A percentile compares a stretch with the other conserved stretches of the same genome.
These are phyloP conservation scores for Tauraco hartlaubi DNA, from an alignment of 2,797 vertebrate genomes.

Conservation along the genomic window DNA sequence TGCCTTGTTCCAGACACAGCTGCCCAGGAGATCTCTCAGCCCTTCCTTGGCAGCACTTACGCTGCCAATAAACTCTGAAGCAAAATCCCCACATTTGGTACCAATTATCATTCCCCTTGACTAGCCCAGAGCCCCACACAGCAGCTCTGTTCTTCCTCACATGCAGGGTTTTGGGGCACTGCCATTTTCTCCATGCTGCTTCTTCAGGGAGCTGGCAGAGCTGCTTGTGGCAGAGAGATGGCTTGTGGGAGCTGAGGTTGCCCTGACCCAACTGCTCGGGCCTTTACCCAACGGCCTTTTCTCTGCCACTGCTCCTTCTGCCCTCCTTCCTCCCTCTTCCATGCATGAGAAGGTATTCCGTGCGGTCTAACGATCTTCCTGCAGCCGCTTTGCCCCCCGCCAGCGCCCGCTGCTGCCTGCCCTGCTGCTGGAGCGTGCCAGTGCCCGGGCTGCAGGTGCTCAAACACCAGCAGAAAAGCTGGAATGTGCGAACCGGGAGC, in stretches of 20 bases:
- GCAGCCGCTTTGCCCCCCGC: fast-evolving
- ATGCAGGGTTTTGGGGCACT: not conserved
- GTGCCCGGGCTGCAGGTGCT: not conserved
- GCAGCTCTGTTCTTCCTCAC: not conserved
- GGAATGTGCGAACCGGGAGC: not conserved
- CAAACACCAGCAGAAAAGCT: not conserved
- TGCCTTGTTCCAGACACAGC: fast-evolving
- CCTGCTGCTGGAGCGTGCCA: not conserved
- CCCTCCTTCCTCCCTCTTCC: not conserved
- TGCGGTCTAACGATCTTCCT: not conserved
- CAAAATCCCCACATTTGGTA: not conserved
- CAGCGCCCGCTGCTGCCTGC: not conserved
- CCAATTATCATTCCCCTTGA: not conserved
- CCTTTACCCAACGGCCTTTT: not conserved
- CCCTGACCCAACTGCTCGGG: not conserved
- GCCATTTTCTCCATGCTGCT: not conserved
- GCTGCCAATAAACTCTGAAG: not conserved
- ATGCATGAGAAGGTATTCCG: not conserved
- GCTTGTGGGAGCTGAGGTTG: not conserved
- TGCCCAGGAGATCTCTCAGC: not conserved
- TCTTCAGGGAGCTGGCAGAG: not conserved
- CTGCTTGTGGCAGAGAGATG: not conserved
- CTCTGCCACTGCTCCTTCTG: not conserved
- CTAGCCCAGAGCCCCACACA: not conserved
- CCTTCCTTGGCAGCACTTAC: not conserved